Evolutionary conservation across 2,797 vertebrate species (phyloP).

Genomic region (Discoglossus pictus): DNA sequence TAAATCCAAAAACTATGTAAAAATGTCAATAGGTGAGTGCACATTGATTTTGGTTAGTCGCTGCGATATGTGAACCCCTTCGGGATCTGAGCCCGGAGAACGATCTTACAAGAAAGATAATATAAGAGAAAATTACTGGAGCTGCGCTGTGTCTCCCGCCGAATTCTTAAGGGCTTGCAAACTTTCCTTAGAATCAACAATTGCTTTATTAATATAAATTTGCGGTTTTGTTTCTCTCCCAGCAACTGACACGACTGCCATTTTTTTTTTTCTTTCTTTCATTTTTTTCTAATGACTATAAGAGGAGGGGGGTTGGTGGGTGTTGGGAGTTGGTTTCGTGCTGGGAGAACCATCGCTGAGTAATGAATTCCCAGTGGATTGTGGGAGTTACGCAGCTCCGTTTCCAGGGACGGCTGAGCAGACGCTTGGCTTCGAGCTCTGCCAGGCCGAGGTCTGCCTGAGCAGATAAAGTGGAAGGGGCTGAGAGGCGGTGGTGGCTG

Average conservation of each 20-base stretch:
- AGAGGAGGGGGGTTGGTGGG: constrained; percentile 64
- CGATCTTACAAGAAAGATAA: constrained; percentile 82
- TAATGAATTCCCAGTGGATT: constrained; percentile 80
- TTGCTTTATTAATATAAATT: constrained; percentile 83
- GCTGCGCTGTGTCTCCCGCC: constrained; percentile 72
- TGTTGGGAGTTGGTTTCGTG: constrained; percentile 66
- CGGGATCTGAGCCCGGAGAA: constrained; percentile 76
- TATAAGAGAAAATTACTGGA: constrained; percentile 84
- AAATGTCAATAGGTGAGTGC: constrained; percentile 85
- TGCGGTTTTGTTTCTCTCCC: constrained; percentile 76
- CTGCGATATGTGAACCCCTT: constrained; percentile 81
- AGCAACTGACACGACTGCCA: constrained; percentile 67
- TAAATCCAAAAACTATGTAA: constrained; percentile 86
- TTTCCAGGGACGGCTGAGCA: constrained; percentile 66
- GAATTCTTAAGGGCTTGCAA: constrained; percentile 78
- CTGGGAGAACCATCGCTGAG: constrained; percentile 74
- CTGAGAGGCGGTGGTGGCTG: constrained; percentile 80
- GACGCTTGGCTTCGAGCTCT: constrained; percentile 59
- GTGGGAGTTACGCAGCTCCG: constrained; percentile 65
- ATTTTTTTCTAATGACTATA: constrained; percentile 71
- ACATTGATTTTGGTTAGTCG: constrained; percentile 81
- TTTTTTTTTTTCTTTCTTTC: constrained; percentile 71
- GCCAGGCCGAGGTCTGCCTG: constrained; percentile 68
- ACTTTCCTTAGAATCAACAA: constrained; percentile 82
- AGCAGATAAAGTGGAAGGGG: constrained; percentile 85